phyloP scores from a whole-genome alignment of 1,140 invertebrate species.

The Drosophila persimilis region DNA sequence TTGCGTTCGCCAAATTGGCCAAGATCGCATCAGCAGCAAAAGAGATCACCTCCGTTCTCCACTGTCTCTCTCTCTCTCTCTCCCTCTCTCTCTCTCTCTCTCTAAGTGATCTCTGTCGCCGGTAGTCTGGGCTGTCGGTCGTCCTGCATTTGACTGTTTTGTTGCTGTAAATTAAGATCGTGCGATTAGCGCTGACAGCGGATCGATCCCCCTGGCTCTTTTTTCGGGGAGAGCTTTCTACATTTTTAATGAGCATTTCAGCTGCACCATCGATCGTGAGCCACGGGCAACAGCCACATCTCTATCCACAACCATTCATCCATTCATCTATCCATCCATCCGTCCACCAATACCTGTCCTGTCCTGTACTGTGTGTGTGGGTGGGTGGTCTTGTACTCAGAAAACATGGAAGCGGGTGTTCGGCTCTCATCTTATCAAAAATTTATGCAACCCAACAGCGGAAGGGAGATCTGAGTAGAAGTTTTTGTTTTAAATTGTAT shows the following conservation, averaged over 20 bases:
- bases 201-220: conserved; percentile 12
- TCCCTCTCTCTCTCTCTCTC: not conserved
- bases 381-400: conserved; percentile 11
- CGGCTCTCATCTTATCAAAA: not conserved
- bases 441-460: not conserved
- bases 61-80: conserved; percentile 8
- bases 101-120: conserved; percentile 35
- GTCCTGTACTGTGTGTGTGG: conserved; percentile 15
- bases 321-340: conserved; percentile 22
- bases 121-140: conserved; percentile 52
- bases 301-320: conserved; percentile 36
- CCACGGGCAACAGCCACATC: conserved; percentile 39
- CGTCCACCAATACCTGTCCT: conserved; percentile 8
- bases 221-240: conserved; percentile 62
- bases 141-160: conserved; percentile 43
- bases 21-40: conserved; percentile 33
- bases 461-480: not conserved
- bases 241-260: conserved; percentile 80
- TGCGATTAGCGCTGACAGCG: conserved; percentile 77
- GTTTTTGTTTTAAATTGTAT: too few relatives aligned
- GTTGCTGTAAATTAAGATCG: conserved; percentile 80
- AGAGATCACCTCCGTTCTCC: conserved; percentile 9
- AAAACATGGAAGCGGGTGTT: too few relatives aligned
- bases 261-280: conserved; percentile 64
- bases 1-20: conserved; percentile 73